Conservation (phyloP, 2,888 invertebrate genomes). For the Zygogramma bicolorata region DNA sequence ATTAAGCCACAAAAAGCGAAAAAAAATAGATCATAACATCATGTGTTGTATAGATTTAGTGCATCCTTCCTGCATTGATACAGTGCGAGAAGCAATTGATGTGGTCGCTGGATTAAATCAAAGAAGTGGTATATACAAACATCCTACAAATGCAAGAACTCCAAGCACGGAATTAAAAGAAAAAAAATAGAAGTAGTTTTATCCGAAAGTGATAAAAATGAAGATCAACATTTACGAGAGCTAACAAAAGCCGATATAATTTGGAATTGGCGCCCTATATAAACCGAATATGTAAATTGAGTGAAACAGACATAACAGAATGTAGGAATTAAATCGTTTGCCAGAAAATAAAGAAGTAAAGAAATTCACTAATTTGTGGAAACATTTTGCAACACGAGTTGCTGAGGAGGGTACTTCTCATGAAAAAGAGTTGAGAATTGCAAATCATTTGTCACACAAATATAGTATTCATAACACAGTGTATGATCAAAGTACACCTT, state of each 20-base stretch:
- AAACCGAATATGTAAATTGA: conserved; percentile 11
- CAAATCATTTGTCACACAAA: conserved; percentile 21
- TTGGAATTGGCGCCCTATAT: conserved; percentile 16
- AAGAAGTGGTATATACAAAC: conserved; percentile 7
- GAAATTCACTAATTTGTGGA: conserved; percentile 19
- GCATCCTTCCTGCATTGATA: conserved; percentile 13
- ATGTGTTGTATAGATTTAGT: conserved; percentile 14
- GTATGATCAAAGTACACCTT: conserved; percentile 21
- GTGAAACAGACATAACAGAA: conserved; percentile 13
- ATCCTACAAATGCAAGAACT: conserved; percentile 22
- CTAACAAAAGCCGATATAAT: conserved; percentile 17
- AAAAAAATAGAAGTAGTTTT: conserved; percentile 17
- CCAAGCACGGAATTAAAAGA: conserved; percentile 9
- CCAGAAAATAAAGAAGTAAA: conserved; percentile 12
- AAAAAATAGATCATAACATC: conserved; percentile 1
- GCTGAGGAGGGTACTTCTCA: conserved; percentile 11
- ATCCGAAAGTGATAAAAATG: conserved; percentile 7
- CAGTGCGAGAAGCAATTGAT: conserved; percentile 17
- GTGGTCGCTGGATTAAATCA: conserved; percentile 11
- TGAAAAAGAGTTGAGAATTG: background rate
- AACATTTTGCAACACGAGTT: conserved; percentile 27
- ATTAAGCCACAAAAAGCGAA: no score
- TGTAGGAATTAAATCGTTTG: conserved; percentile 2
- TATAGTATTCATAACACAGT: conserved; percentile 18
- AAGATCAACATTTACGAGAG: background rate